Evolutionary conservation across 2,113 vertebrate species (phyloP).

Genomic region (Haliaeetus leucogaster): DNA sequence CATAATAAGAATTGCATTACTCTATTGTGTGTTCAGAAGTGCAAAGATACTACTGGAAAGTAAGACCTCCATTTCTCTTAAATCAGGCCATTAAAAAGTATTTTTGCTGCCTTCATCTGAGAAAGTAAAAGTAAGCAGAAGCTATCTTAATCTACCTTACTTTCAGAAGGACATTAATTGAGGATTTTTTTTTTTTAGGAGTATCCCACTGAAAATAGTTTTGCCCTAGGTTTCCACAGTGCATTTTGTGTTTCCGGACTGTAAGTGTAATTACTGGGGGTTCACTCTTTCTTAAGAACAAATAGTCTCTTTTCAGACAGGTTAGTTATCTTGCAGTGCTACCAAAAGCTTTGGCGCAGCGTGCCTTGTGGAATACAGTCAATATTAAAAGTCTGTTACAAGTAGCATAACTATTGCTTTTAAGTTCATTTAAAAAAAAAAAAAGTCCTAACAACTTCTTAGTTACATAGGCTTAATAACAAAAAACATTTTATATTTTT

Average conservation of each 20-base stretch:
- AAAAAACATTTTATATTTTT: accelerated
- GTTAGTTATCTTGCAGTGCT: background rate
- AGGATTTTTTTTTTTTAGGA: background rate
- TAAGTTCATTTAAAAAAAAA: background rate
- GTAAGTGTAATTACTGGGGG: background rate
- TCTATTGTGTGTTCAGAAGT: accelerated
- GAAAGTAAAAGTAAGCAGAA: background rate
- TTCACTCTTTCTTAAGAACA: background rate
- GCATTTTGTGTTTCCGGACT: background rate
- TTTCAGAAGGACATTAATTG: background rate
- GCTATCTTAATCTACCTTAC: background rate
- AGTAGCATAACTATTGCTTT: accelerated
- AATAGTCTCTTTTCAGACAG: background rate
- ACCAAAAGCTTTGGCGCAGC: background rate
- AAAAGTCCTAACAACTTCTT: background rate
- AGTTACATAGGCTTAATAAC: accelerated
- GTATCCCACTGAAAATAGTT: background rate
- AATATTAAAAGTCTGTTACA: background rate
- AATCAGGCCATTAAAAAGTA: background rate
- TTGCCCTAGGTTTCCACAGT: background rate
- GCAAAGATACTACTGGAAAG: background rate
- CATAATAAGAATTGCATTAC: background rate
- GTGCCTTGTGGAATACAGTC: background rate
- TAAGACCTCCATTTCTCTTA: background rate
- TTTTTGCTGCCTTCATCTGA: background rate